phyloP scores from a whole-genome alignment of 1,140 invertebrate species.

The Eubasilissa regina region DNA sequence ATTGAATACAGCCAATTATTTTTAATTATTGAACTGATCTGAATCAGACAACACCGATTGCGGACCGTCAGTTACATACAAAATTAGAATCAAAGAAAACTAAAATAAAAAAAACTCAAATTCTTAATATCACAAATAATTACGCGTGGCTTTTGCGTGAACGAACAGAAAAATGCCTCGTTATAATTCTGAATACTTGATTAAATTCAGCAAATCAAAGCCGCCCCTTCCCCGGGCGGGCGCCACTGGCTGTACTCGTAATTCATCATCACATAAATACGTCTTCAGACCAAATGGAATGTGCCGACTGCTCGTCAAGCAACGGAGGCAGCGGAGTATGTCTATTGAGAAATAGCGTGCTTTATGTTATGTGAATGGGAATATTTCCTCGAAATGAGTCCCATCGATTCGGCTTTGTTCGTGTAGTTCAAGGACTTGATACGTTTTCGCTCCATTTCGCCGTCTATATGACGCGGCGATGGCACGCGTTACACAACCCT shows the following conservation, averaged over 20 bases:
- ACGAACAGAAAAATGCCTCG: too few species aligned
- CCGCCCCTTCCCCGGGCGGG: not conserved
- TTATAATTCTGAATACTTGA: not conserved
- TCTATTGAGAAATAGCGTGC: constrained; percentile 18
- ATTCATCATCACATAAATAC: constrained; percentile 9
- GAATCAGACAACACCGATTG: too few species aligned
- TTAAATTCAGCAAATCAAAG: constrained; percentile 2
- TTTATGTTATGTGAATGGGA: constrained; percentile 35
- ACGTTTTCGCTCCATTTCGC: constrained; percentile 27
- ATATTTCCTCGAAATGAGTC: constrained; percentile 31
- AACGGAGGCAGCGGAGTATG: not conserved
- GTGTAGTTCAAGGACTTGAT: constrained; percentile 29
- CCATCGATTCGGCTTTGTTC: constrained; percentile 34
- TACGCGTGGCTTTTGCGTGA: too few species aligned
- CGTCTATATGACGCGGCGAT: constrained; percentile 9
- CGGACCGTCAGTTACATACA: too few species aligned
- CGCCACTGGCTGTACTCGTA: not conserved
- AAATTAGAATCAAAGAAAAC: too few species aligned
- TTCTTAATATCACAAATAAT: too few species aligned
- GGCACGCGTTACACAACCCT: constrained; percentile 9
- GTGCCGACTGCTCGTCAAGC: not conserved
- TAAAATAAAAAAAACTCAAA: too few species aligned
- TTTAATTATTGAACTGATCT: too few species aligned
- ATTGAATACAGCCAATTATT: too few species aligned
- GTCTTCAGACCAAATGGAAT: constrained; percentile 15